Base-by-base conservation (phyloP, 1,140 invertebrate genomes). In the Micrasema longulum region DNA sequence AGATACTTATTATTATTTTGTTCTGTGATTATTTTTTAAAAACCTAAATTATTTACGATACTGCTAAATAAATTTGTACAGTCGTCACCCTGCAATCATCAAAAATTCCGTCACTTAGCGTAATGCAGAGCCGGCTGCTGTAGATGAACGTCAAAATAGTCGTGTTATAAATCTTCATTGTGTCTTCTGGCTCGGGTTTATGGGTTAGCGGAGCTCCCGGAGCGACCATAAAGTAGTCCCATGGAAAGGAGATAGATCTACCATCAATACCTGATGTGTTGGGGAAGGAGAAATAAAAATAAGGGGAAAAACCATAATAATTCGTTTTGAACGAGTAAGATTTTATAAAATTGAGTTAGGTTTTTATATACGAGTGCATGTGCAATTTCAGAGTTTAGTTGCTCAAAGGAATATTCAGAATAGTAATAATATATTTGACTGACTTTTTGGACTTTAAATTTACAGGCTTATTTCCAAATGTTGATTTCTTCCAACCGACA, bases 131-230 rank as follows among this genome's bases (percentile, higher is more conserved):
- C 66, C 16, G 55, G 11, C 26, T 9, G 14, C 52, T 14, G 18
- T 43, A 69, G 66, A 55, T 69, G 53, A 69, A 71, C 50, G 73
- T 75, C 69, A 72, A 72, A 74, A 74, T 63, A 64, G 53, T 65
- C 69, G 52, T 71, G 31, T 57, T 45, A 69, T 75, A 75, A 75
- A 75, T 75, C 73, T 75, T 72, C 69, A 69, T 75, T 75, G 53
- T 38, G 35, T 31, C n/a, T 48, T 36, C 38, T 50, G 10, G 14
- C 35, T 70, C 45, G 20, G 57, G 45, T 75, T 75, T 72, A 66
- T 60, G 70, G 43, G 65, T 47, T 65, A 71, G 71, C 74, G 55
- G 38, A 12, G 66, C 18, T 69, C 74, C 74, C 74, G 66, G n/a
- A 48, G 62, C 57, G 70, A 3, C 64, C 69, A 47, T 75, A 75